Evolutionary conservation across 2,888 invertebrate species (phyloP).

Genomic region (Drosophila peninsularis): DNA sequence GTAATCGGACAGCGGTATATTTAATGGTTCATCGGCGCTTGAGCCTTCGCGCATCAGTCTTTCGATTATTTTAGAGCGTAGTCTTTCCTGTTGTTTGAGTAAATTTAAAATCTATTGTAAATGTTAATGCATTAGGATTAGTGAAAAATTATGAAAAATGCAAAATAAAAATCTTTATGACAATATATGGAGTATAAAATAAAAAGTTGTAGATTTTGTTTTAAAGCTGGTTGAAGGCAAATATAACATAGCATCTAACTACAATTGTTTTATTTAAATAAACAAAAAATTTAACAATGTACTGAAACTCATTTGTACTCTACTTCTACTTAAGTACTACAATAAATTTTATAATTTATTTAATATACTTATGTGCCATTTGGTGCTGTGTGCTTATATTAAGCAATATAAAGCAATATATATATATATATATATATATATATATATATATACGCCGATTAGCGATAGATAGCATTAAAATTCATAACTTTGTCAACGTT

Average conservation of each 20-base stretch:
- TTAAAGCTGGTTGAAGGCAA: conserved; percentile 26
- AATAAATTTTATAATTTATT: background rate
- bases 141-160: conserved; percentile 40
- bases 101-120: conserved; percentile 81
- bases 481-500: conserved; percentile 48
- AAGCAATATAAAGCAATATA: conserved; percentile 17
- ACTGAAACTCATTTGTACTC: conserved; percentile 14
- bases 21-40: conserved; percentile 94
- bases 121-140: conserved; percentile 68
- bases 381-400: conserved; percentile 31
- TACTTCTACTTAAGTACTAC: conserved; percentile 28
- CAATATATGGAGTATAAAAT: background rate
- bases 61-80: conserved; percentile 92
- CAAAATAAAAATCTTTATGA: conserved; percentile 21
- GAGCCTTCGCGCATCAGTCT: conserved; percentile 93
- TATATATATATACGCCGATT: conserved; percentile 49
- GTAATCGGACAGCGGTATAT: conserved; percentile 93
- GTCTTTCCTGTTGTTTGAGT: conserved; percentile 87
- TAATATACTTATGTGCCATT: conserved; percentile 27
- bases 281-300: conserved; percentile 27
- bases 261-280: conserved; percentile 37
- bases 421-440: conserved; percentile 24
- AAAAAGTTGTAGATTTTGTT: background rate
- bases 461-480: conserved; percentile 80
- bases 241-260: conserved; percentile 30